Evolutionary conservation across 2,888 invertebrate species (phyloP).

Genomic region (Metalampra italica): DNA sequence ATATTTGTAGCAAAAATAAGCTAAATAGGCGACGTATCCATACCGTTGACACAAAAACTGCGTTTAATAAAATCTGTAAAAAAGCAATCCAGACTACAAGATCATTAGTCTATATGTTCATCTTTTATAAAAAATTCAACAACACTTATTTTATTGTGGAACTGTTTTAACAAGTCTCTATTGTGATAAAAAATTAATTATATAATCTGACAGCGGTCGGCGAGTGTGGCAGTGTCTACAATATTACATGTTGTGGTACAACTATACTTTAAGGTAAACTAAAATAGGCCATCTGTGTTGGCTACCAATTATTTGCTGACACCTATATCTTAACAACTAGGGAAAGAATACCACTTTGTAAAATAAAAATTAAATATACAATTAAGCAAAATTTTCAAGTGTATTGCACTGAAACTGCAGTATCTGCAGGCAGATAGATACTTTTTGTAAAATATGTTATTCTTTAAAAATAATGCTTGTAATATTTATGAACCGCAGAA

Average conservation of each 20-base stretch:
- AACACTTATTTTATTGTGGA: constrained; percentile 76
- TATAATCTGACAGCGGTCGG: constrained; percentile 67
- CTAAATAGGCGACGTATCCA: constrained; percentile 54
- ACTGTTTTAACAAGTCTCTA: constrained; percentile 74
- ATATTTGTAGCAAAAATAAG: constrained; percentile 72
- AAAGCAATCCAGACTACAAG: constrained; percentile 78
- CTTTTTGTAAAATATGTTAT: constrained; percentile 16
- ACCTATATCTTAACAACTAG: constrained; percentile 41
- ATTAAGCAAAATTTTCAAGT: constrained; percentile 48
- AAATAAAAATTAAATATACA: constrained; percentile 58
- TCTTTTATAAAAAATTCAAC: constrained; percentile 77
- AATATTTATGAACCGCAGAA: constrained; percentile 14
- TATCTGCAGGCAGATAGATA: constrained; percentile 49
- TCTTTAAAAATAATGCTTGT: constrained; percentile 35
- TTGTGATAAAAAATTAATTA: constrained; percentile 63
- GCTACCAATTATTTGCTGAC: constrained; percentile 72
- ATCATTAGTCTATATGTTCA: constrained; percentile 74
- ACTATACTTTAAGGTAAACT: constrained; percentile 38
- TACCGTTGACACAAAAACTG: constrained; percentile 40
- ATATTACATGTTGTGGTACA: constrained; percentile 37
- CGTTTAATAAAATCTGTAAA: constrained; percentile 72
- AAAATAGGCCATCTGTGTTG: constrained; percentile 70
- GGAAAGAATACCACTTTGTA: constrained; percentile 30
- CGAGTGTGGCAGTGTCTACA: constrained; percentile 69
- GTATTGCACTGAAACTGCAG: constrained; percentile 71